phyloP scores from a whole-genome alignment of 2,797 vertebrate genomes.

The Basileuterus tristriatus region DNA sequence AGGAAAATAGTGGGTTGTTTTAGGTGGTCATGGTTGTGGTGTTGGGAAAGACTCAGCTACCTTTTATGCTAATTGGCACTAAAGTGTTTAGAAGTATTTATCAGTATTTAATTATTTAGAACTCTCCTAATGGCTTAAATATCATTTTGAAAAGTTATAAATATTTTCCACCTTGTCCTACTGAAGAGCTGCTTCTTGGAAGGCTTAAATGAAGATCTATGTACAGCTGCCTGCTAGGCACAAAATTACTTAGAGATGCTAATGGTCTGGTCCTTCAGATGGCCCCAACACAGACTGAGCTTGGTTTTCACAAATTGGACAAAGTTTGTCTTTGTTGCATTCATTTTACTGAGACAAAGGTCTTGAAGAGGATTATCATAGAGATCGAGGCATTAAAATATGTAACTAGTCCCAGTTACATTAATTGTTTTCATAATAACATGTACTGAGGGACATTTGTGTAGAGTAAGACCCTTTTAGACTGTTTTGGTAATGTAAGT shows the following conservation, averaged over 20 bases:
- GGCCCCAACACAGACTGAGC: not conserved
- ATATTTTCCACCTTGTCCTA: conserved; percentile 44
- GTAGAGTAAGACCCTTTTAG: not conserved
- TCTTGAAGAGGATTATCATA: conserved; percentile 67
- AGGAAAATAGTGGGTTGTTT: conserved; percentile 36
- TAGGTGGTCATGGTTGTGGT: not conserved
- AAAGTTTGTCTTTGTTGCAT: conserved; percentile 52
- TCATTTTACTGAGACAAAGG: conserved; percentile 42
- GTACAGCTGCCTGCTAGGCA: conserved; percentile 60
- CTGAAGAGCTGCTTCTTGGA: conserved; percentile 45
- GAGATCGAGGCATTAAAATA: conserved; percentile 59
- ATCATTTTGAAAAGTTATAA: conserved; percentile 40
- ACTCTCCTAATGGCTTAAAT: conserved; percentile 63
- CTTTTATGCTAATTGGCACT: conserved; percentile 61
- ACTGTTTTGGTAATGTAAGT: not conserved
- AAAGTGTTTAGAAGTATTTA: conserved; percentile 58
- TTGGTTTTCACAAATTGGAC: conserved; percentile 24
- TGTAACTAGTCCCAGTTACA: conserved; percentile 66
- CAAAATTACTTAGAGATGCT: conserved; percentile 53
- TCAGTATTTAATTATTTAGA: conserved; percentile 70
- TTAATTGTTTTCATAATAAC: conserved; percentile 61
- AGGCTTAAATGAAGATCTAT: conserved; percentile 51
- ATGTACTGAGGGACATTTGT: not conserved
- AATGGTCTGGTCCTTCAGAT: conserved; percentile 26
- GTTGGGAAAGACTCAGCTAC: conserved; percentile 19